Conservation (phyloP, 2,113 vertebrate species). For the Zapus hudsonius region DNA sequence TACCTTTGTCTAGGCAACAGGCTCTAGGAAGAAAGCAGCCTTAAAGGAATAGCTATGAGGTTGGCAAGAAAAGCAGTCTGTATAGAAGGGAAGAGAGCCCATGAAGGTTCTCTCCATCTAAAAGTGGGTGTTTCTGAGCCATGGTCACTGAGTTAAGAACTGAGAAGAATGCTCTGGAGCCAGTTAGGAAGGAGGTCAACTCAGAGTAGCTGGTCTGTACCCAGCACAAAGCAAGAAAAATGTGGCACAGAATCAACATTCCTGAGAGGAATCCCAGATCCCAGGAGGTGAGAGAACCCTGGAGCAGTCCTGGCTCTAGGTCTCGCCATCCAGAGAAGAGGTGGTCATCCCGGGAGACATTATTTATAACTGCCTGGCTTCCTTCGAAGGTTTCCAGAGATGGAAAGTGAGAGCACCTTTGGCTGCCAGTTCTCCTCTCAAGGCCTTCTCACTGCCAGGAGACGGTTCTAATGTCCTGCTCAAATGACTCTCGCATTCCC, state of each 20-base stretch:
- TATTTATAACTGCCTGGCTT: not conserved
- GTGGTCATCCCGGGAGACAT: not conserved
- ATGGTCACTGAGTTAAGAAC: not conserved
- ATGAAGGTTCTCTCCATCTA: not conserved
- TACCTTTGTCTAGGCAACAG: not conserved
- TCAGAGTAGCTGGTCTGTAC: not conserved
- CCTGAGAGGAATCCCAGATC: not conserved
- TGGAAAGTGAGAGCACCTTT: not conserved
- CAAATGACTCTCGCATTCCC: not conserved
- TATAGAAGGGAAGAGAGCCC: not conserved
- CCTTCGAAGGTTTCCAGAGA: not conserved
- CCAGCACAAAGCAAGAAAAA: not conserved
- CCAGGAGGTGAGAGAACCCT: not conserved
- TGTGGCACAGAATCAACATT: not conserved
- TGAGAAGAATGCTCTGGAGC: constrained; percentile 14
- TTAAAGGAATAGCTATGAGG: not conserved
- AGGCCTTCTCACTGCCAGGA: not conserved
- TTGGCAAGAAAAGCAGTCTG: not conserved
- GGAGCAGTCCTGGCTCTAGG: not conserved
- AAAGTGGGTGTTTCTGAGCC: not conserved
- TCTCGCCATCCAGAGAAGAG: not conserved
- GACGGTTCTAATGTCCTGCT: not conserved
- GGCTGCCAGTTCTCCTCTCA: not conserved
- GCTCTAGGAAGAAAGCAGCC: not conserved
- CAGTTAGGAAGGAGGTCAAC: not conserved